Percentiles rank a stretch among this genome's conserved stretches.
Conservation (phyloP, 2,797 vertebrate species). For the Balearica regulorum region DNA sequence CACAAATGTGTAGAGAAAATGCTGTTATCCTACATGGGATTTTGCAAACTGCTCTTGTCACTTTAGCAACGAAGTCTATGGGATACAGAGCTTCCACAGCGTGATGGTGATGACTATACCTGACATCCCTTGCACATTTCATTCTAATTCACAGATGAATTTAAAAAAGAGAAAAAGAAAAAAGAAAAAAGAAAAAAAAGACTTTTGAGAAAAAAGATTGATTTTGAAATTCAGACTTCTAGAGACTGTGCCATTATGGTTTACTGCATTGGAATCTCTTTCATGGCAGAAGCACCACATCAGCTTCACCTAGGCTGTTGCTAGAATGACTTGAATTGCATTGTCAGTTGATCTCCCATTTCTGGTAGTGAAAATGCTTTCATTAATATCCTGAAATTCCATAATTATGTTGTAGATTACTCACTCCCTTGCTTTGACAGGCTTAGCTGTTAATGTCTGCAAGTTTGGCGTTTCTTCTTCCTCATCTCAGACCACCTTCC, state of each 20-base stretch:
- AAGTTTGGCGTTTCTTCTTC: background rate
- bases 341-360: background rate
- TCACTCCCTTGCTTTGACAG: background rate
- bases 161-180: background rate
- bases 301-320: background rate
- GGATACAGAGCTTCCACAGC: background rate
- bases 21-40: background rate
- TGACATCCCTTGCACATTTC: background rate
- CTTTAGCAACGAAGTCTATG: background rate
- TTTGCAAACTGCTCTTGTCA: background rate
- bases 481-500: background rate
- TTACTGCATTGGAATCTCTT: background rate
- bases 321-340: background rate
- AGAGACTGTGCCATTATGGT: background rate
- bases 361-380: background rate
- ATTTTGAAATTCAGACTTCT: background rate
- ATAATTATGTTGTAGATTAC: background rate
- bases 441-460: background rate
- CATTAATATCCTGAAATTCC: background rate
- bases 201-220: background rate
- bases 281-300: fast-evolving
- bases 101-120: background rate
- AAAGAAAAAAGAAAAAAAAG: no score
- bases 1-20: background rate
- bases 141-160: background rate